phyloP scores from a whole-genome alignment of 2,888 invertebrate species.

The Himalopsyche kuldschensis region DNA sequence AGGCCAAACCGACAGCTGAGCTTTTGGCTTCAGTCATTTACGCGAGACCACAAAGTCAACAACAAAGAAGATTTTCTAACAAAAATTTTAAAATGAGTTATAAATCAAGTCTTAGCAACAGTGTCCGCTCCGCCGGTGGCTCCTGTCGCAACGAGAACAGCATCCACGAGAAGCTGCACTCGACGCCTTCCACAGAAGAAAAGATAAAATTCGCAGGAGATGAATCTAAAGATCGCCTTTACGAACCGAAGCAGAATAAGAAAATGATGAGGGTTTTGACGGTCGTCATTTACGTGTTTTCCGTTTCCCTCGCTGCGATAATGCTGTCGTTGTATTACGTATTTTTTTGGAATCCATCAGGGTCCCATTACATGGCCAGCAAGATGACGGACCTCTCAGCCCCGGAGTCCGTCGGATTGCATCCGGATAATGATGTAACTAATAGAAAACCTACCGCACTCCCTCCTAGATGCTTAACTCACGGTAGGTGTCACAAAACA shows the following conservation, averaged over 20 bases:
- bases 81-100: constrained; percentile 57
- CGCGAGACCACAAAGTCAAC: not conserved
- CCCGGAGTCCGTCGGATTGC: constrained; percentile 10
- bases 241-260: constrained; percentile 82
- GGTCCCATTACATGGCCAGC: constrained; percentile 57
- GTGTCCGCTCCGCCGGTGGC: constrained; percentile 56
- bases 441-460: constrained; percentile 26
- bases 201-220: constrained; percentile 69
- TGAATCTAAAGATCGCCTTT: constrained; percentile 69
- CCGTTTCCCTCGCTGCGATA: constrained; percentile 91
- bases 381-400: constrained; percentile 48
- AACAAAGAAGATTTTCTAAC: not conserved
- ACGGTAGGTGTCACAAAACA: constrained; percentile 35
- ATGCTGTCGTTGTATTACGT: constrained; percentile 93
- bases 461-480: constrained; percentile 30
- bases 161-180: constrained; percentile 40
- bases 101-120: constrained; percentile 60
- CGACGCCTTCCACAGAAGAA: constrained; percentile 50
- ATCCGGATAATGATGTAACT: constrained; percentile 32
- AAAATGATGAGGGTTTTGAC: constrained; percentile 89
- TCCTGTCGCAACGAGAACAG: constrained; percentile 49
- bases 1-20: constrained; percentile 1
- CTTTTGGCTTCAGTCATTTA: not conserved
- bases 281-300: constrained; percentile 90
- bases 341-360: constrained; percentile 85